phyloP scores from a whole-genome alignment of 1,140 invertebrate genomes.

The Prorops nasuta region DNA sequence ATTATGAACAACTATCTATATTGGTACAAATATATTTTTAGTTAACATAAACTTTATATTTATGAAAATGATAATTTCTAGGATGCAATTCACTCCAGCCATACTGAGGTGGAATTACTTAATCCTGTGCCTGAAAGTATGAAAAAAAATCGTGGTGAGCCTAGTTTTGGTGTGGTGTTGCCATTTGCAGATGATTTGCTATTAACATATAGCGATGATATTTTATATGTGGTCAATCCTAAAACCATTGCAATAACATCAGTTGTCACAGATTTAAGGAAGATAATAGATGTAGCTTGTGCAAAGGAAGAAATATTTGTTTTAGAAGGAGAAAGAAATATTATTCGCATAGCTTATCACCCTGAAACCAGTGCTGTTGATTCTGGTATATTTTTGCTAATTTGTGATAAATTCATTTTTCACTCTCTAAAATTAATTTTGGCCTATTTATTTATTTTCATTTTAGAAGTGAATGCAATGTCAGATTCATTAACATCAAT shows the following conservation, averaged over 20 bases:
- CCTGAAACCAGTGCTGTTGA: conserved; percentile 53
- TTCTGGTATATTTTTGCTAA: conserved; percentile 25
- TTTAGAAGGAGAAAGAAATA: conserved; percentile 66
- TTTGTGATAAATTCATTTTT: not conserved
- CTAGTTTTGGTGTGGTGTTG: conserved; percentile 68
- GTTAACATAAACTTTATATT: not conserved
- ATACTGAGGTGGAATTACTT: conserved; percentile 66
- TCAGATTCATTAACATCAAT: conserved; percentile 38
- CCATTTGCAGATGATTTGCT: conserved; percentile 71
- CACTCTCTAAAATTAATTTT: not conserved
- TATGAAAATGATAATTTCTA: conserved; percentile 30
- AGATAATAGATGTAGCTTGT: conserved; percentile 62
- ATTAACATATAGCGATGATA: conserved; percentile 70
- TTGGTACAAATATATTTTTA: not conserved
- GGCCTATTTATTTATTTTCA: not conserved
- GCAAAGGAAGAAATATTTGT: conserved; percentile 79
- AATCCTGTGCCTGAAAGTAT: conserved; percentile 62
- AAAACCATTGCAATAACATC: conserved; percentile 51
- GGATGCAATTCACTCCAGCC: conserved; percentile 62
- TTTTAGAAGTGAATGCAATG: conserved; percentile 20
- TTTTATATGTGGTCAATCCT: conserved; percentile 76
- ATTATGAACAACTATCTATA: not conserved
- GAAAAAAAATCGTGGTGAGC: conserved; percentile 57
- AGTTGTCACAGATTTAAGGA: conserved; percentile 55
- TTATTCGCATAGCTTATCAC: conserved; percentile 64